Base-by-base conservation (phyloP, 2,113 vertebrate genomes). In the Festucalex cinctus region DNA sequence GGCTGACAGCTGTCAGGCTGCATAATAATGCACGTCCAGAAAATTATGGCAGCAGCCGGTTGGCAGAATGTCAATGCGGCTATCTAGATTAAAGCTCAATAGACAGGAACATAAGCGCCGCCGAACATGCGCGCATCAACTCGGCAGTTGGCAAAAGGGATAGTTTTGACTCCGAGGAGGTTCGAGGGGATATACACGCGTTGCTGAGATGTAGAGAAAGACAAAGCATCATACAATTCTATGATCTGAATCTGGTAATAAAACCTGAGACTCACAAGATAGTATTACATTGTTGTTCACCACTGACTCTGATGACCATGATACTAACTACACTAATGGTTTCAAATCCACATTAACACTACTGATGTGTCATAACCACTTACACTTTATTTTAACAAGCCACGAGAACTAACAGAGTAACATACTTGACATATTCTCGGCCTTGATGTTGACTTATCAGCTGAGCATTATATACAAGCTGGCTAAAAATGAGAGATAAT, bases 1-100 rank as follows among this genome's bases (percentile, higher is more conserved):
- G 79, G 84, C 84, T 88, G 86, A 89, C 90, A 90, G 89, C 86
- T 90, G 89, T 88, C 89, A 83, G 69, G 84, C 85, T 36, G 77
- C 74, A 83, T 88, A 87, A 85, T 85, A 90, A 83, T 77, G 80
- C 83, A 78, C 68, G 83, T 83, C 79, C 84, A 80, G 78, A 88
- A 89, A 86, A 89, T 87, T 83, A 78, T 77, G 81, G 83, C 83
- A 80, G 75, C 82, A 84, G 74, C 79, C 28, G 64, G 51, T 85
- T 84, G 81, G 87, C 85, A 78, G 85, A 80, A 87, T 81, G 84
- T 89, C 88, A 82, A 85, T 72, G 77, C 65, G 69, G 80, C 81
- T 79, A 85, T 85, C 80, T 67, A 84, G 89, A 90, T 90, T 89
- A 90, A 85, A 87, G 81, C 79, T 80, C 79, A 83, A 82, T 79